Evolutionary conservation across 2,888 invertebrate species (phyloP).

Genomic region (Pogonocherus hispidulus): DNA sequence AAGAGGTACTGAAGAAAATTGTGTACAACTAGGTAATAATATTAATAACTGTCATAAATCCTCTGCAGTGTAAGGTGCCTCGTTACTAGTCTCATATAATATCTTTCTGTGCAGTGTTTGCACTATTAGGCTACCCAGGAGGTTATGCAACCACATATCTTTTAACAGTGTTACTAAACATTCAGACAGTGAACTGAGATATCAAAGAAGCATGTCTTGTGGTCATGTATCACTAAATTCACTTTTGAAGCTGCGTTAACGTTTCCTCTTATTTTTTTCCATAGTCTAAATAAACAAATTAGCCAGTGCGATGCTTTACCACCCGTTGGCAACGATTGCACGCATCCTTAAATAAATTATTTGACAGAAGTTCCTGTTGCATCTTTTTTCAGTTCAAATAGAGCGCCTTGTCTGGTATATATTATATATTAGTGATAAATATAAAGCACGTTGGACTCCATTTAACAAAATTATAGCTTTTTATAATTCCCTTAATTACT

Average conservation of each 20-base stretch:
- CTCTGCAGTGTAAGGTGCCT: background rate
- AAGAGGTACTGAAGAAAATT: background rate
- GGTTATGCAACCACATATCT: slow-evolving; percentile 32
- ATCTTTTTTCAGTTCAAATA: too few relatives aligned
- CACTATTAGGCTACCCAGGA: slow-evolving; percentile 37
- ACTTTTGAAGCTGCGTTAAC: slow-evolving; percentile 57
- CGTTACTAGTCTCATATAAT: slow-evolving; percentile 21
- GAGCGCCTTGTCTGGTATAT: too few relatives aligned
- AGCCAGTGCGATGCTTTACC: slow-evolving; percentile 61
- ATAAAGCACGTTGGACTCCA: too few relatives aligned
- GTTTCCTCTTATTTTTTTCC: slow-evolving; percentile 61
- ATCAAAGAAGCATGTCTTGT: slow-evolving; percentile 56
- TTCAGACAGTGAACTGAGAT: slow-evolving; percentile 49
- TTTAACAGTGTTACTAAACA: slow-evolving; percentile 30
- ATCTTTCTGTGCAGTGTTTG: slow-evolving; percentile 8
- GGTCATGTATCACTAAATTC: slow-evolving; percentile 59
- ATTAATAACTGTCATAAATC: slow-evolving; percentile 12
- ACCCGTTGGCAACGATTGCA: slow-evolving; percentile 46
- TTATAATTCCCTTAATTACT: too few relatives aligned
- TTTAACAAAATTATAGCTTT: too few relatives aligned
- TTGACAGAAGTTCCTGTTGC: slow-evolving; percentile 25
- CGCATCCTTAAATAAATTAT: slow-evolving; percentile 59
- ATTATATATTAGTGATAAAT: too few relatives aligned
- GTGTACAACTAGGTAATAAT: background rate
- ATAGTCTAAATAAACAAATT: slow-evolving; percentile 66